Base-by-base conservation (phyloP, 2,888 invertebrate species). In the Agriopis marginaria region DNA sequence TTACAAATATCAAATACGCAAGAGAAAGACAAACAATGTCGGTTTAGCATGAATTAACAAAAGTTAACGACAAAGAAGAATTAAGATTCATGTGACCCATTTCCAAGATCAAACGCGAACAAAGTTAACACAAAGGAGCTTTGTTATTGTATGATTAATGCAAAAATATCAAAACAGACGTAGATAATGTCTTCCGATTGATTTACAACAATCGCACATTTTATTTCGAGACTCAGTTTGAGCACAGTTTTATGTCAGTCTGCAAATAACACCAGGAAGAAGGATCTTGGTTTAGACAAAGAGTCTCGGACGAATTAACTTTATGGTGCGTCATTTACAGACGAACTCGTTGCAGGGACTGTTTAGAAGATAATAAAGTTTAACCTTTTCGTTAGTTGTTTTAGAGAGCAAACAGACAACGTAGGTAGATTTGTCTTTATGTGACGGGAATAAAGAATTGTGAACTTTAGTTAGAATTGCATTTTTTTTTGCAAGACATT, bases 261-360 rank as follows among this genome's bases (percentile, higher is more conserved):
- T 59, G 65, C 71, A 77, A 79, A 78, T 77, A 75, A 80, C 77
- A 80, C 77, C 82, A 78, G 83, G 82, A 84, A 82, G 79, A 76
- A 53, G 40, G 42, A 42, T 62, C 45, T 54, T 44, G 68, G 72
- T 79, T 76, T 79, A 80, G 79, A 81, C 83, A 79, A 83, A 82
- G 82, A 80, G 77, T 78, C 77, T 81, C 78, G 77, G 75, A 77
- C 78, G 78, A 79, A 75, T 78, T 72, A 66, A 72, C 75, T 82
- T 84, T 82, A 85, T 77, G 81, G 75, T 58, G 63, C 66, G 68
- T 74, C 68, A 70, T 70, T 72, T 67, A 64, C 71, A 68, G 69
- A 42, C 63, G 59, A 11, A 58, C 45, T 44, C 56, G 56, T 12
- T 64, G 63, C 67, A 66, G 51, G 32, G 44, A 59, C 39, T n/a